Evolutionary conservation across 2,113 vertebrate species (phyloP).

Genomic region (Heloderma charlesbogerti): DNA sequence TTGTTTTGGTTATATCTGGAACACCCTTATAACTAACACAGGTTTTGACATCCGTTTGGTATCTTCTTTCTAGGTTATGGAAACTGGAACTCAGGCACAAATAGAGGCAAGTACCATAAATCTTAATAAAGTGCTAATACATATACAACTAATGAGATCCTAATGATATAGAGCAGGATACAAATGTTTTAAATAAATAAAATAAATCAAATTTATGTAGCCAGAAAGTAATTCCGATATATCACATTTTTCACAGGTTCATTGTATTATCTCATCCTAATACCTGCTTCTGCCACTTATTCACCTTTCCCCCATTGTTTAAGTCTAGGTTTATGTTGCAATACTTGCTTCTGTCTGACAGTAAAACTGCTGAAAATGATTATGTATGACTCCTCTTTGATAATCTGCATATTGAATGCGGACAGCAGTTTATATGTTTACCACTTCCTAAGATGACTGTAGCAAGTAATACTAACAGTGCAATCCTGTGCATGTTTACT

Average conservation of each 20-base stretch:
- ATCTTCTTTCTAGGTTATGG: constrained; percentile 75
- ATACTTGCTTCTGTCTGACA: fast-evolving
- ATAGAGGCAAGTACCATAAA: constrained; percentile 73
- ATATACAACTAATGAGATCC: too few species aligned
- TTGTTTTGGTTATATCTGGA: fast-evolving
- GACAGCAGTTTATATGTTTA: neutral
- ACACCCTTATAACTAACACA: fast-evolving
- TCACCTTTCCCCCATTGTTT: fast-evolving
- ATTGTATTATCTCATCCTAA: neutral
- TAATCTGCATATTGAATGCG: neutral
- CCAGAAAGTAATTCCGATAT: neutral
- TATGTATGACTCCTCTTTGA: neutral
- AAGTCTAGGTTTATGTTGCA: neutral
- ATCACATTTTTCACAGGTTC: neutral
- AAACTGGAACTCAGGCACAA: constrained; percentile 78
- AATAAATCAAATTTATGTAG: neutral
- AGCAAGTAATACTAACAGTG: neutral
- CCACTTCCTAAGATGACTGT: neutral
- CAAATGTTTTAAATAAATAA: too few species aligned
- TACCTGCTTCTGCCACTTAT: fast-evolving
- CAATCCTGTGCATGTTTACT: neutral
- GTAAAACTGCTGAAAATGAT: fast-evolving
- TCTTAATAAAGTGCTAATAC: neutral
- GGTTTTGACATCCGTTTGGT: neutral
- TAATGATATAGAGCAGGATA: too few species aligned